Percentiles rank a stretch among this genome's conserved stretches.
These are phyloP conservation scores for Grantiella picta DNA, from an alignment of 2,113 vertebrate species.

Conservation along the genomic window DNA sequence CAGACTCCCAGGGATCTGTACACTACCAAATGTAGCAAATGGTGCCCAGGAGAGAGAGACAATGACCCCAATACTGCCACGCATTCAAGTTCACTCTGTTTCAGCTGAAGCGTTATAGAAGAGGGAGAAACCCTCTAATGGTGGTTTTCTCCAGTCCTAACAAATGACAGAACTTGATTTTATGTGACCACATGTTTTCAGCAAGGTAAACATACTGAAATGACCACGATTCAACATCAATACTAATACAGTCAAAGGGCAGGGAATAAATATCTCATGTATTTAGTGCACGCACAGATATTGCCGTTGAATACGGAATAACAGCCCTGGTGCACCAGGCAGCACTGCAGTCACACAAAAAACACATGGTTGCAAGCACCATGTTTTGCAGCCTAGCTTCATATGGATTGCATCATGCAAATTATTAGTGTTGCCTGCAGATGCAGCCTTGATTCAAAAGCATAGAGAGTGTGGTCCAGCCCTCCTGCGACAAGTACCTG, in stretches of 20 bases:
- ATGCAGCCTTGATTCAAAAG: not conserved
- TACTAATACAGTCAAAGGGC: not conserved
- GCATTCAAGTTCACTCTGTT: not conserved
- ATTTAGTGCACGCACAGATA: not conserved
- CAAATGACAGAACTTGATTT: not conserved
- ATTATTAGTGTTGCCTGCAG: not conserved
- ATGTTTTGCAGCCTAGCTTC: not conserved
- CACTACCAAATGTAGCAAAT: not conserved
- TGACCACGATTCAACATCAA: not conserved
- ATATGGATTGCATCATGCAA: not conserved
- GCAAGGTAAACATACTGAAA: not conserved
- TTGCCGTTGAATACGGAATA: not conserved
- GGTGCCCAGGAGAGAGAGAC: not conserved
- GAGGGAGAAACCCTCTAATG: not conserved
- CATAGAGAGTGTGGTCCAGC: not conserved
- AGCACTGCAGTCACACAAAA: not conserved
- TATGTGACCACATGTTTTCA: not conserved
- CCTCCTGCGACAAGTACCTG: accelerated
- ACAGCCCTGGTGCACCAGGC: not conserved
- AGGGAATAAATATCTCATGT: not conserved
- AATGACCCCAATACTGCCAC: not conserved
- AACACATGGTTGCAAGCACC: not conserved
- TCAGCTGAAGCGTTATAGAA: not conserved
- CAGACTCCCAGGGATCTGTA: not conserved
- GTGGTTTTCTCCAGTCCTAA: not conserved